A percentile compares a stretch with the other conserved stretches of the same genome.
phyloP scores from a whole-genome alignment of 2,797 vertebrate genomes.

The Melanotaenia pygmaea region DNA sequence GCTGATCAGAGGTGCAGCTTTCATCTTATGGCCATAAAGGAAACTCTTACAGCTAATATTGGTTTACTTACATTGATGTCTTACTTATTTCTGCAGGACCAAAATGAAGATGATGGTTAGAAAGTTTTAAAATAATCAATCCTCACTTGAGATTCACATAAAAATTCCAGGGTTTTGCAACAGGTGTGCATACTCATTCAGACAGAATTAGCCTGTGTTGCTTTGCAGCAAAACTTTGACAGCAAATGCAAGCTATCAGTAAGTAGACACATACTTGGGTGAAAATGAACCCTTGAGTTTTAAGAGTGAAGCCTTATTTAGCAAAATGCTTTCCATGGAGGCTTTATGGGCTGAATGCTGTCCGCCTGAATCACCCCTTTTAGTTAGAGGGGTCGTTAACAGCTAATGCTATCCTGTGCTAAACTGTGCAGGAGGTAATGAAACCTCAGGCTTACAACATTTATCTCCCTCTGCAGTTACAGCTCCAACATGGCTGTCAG shows the following conservation, averaged over 20 bases:
- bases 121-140: neutral
- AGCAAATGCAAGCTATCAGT: neutral
- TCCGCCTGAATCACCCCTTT: slow-evolving; percentile 71
- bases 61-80: slow-evolving; percentile 32
- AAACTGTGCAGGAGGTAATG: slow-evolving; percentile 69
- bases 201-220: neutral
- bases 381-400: slow-evolving; percentile 75
- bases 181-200: neutral
- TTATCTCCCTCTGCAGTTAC: slow-evolving; percentile 59
- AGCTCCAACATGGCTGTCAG: slow-evolving; percentile 64
- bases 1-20: slow-evolving; percentile 55
- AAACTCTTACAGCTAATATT: slow-evolving; percentile 52
- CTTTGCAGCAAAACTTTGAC: slow-evolving; percentile 14
- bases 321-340: slow-evolving; percentile 48
- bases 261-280: slow-evolving; percentile 23
- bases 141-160: neutral
- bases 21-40: slow-evolving; percentile 37
- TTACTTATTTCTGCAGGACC: neutral
- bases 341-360: slow-evolving; percentile 60
- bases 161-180: neutral
- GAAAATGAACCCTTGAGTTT: slow-evolving; percentile 56
- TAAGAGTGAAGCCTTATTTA: slow-evolving; percentile 67
- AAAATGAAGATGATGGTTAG: slow-evolving; percentile 8
- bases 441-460: slow-evolving; percentile 66
- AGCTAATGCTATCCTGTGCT: slow-evolving; percentile 73